phyloP scores from a whole-genome alignment of 1,140 invertebrate genomes.

The Belonocnema kinseyi region DNA sequence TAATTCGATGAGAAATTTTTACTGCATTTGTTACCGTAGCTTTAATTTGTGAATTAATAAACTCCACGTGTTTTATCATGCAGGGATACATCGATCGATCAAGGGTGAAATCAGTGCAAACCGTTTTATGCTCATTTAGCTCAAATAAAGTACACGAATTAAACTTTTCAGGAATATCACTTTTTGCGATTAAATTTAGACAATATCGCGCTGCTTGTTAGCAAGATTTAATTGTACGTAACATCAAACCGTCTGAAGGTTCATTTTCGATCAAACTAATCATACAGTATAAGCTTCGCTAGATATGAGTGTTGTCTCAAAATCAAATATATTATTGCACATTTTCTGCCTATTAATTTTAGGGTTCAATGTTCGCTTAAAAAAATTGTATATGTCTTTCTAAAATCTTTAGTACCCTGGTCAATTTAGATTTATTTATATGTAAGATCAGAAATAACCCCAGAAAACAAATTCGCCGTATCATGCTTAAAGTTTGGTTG shows the following conservation, averaged over 20 bases:
- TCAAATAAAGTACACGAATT: not conserved
- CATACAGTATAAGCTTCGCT: not conserved
- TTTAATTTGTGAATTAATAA: constrained; percentile 3
- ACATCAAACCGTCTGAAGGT: not conserved
- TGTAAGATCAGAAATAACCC: too few species aligned
- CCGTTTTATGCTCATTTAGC: not conserved
- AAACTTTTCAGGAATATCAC: not conserved
- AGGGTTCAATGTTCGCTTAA: not conserved
- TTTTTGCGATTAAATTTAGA: constrained; percentile 4
- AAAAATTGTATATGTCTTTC: too few species aligned
- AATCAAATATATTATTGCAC: not conserved
- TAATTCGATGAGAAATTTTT: not conserved
- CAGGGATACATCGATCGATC: not conserved
- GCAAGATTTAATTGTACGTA: constrained; percentile 17
- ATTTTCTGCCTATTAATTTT: not conserved
- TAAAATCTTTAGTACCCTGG: too few species aligned
- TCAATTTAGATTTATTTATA: too few species aligned
- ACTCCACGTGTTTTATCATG: not conserved
- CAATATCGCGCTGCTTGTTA: not conserved
- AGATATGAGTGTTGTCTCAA: not conserved
- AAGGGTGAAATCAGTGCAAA: not conserved
- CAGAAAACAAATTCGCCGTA: too few species aligned
- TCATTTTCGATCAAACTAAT: not conserved
- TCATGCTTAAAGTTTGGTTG: too few species aligned
- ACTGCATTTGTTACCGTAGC: not conserved